Base-by-base conservation (phyloP, 2,888 invertebrate species). In the Ferdinandea cuprea region DNA sequence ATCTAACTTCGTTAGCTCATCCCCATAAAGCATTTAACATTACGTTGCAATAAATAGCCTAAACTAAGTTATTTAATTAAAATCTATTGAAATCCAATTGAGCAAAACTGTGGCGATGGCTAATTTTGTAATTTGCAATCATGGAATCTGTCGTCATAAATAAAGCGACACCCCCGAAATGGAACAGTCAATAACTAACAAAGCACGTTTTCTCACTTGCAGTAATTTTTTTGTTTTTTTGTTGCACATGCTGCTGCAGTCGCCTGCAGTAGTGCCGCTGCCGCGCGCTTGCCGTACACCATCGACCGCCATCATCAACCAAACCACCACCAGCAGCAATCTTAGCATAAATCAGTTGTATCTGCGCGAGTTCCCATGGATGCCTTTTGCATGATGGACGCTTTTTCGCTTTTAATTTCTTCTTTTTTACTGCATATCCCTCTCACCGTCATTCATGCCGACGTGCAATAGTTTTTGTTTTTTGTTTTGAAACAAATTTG, bases 191-290 rank as follows among this genome's bases (percentile, higher is more conserved):
- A 78, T 66, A 68, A 63, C 72, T 68, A 73, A 78, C 68, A 78
- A 83, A 83, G 83, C 83, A 83, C 78, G 78, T 83, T 83, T 83
- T 83, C 72, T 52, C 78, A 68, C 68, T 78, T 83, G 78, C 50
- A 44, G 78, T 44, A 44, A 46, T 42, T 15, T 65, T 65, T 72
- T 69, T 65, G 32, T 66, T 69, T 65, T 25, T 66, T 66, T 72
- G 68, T 73, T 78, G 83, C 78, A 77, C 66, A 68, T 56, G 61
- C 65, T 56, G 61, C 65, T 72, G 54, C 72, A 58, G 58, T 63
- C 50, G 15, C 28, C 42, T 13, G 40, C n/a, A 32, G 58, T 21
- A 15, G 50, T 25, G 3, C 8, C 9, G 19, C 54, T 37, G 68
- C 42, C 8, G 32, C 30, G 40, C n/a, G 35, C 25, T 25, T 25